Evolutionary conservation across 2,888 invertebrate genomes (phyloP).

Genomic region (Scrobipalpa costella): DNA sequence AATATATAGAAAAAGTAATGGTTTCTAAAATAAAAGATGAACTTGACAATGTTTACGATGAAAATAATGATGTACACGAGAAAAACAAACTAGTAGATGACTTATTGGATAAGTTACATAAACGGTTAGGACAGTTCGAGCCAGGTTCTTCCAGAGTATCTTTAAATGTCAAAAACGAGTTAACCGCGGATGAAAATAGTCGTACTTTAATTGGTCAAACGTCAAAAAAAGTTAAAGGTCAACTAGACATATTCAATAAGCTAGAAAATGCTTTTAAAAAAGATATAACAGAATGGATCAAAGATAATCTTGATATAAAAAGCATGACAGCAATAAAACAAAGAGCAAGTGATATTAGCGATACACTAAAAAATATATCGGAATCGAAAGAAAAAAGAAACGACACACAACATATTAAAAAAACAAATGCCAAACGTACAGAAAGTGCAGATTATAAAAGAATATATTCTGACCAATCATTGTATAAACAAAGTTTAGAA

Average conservation of each 20-base stretch:
- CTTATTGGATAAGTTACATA: slow-evolving; percentile 15
- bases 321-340: not conserved
- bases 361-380: not conserved
- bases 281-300: not conserved
- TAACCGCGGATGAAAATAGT: not conserved
- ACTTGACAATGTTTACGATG: not conserved
- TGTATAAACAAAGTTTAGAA: too few relatives aligned
- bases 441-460: too few relatives aligned
- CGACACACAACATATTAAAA: too few relatives aligned
- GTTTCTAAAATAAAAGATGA: not conserved
- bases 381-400: too few relatives aligned
- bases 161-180: not conserved
- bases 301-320: not conserved
- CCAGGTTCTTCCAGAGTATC: not conserved
- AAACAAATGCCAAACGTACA: too few relatives aligned
- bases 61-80: not conserved
- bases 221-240: too few relatives aligned
- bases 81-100: slow-evolving; percentile 20
- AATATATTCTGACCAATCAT: too few relatives aligned
- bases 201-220: too few relatives aligned
- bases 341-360: not conserved
- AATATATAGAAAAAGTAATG: not conserved
- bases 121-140: not conserved
- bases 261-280: not conserved
- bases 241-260: not conserved